Conservation (phyloP, 2,113 vertebrate genomes). For the Dromaius novaehollandiae region DNA sequence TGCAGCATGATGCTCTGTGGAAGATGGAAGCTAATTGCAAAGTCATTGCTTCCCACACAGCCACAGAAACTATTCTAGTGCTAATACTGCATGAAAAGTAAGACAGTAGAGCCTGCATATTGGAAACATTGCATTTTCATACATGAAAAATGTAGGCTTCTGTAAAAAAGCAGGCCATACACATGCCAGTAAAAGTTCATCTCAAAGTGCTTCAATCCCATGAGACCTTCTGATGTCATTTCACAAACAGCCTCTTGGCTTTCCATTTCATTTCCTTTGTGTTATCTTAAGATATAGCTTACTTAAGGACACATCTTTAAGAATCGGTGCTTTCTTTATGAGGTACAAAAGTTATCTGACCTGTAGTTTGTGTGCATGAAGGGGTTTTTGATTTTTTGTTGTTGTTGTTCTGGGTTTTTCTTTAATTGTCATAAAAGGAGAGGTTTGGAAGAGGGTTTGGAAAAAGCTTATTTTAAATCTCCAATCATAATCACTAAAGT, state of each 20-base stretch:
- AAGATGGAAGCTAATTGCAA: not conserved
- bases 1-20: conserved; percentile 90
- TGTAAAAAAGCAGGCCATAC: not conserved
- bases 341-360: not conserved
- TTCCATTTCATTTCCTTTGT: not conserved
- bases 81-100: not conserved
- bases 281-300: not conserved
- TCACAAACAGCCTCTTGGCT: not conserved
- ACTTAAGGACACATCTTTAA: not conserved
- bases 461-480: not conserved
- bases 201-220: not conserved
- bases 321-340: not conserved
- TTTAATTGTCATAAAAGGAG: not conserved
- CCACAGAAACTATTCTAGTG: not conserved
- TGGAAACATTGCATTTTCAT: not conserved
- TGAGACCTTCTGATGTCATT: not conserved
- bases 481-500: not conserved
- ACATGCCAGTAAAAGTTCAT: not conserved
- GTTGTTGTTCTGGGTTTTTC: not conserved
- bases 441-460: not conserved
- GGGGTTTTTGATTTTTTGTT: not conserved
- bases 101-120: rapidly evolving
- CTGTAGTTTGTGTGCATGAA: not conserved
- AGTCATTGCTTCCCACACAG: not conserved
- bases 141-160: rapidly evolving